Conservation (phyloP, 1,140 invertebrate genomes). For the Drosophila aff. region DNA sequence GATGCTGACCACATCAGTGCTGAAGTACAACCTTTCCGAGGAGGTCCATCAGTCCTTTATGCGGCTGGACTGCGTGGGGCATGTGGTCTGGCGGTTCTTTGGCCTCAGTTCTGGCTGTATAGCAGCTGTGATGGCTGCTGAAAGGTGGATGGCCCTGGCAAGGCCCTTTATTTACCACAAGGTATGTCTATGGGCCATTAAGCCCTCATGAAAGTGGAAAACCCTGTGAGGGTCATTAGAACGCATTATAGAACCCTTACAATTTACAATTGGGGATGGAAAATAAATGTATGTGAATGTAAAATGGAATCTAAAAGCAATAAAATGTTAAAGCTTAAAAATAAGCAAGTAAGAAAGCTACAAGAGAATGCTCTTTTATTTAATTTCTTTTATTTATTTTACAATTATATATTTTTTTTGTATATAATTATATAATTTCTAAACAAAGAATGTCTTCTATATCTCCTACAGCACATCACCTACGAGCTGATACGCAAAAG, state of each 20-base stretch:
- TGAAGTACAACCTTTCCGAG: constrained; percentile 83
- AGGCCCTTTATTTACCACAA: constrained; percentile 95
- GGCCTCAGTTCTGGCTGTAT: constrained; percentile 94
- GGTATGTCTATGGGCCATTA: constrained; percentile 85
- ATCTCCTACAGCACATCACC: constrained; percentile 90
- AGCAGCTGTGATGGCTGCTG: constrained; percentile 93
- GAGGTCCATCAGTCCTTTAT: constrained; percentile 70
- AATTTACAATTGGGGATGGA: not conserved
- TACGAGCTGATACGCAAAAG: constrained; percentile 90
- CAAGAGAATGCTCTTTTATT: no score
- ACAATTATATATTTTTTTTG: not conserved
- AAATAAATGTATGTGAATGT: no score
- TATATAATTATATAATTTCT: not conserved
- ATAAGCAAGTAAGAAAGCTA: not conserved
- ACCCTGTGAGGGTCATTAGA: not conserved
- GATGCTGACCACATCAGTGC: constrained; percentile 87
- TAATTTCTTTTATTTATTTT: no score
- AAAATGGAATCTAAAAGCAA: not conserved
- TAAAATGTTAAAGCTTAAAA: not conserved
- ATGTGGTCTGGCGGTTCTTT: constrained; percentile 92
- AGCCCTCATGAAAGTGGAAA: not conserved
- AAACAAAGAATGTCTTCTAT: not conserved
- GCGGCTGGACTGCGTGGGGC: constrained; percentile 88
- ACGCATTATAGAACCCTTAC: not conserved
- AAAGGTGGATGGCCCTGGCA: constrained; percentile 93